Conservation (phyloP, 2,888 invertebrate species). For the Machimus rusticus region DNA sequence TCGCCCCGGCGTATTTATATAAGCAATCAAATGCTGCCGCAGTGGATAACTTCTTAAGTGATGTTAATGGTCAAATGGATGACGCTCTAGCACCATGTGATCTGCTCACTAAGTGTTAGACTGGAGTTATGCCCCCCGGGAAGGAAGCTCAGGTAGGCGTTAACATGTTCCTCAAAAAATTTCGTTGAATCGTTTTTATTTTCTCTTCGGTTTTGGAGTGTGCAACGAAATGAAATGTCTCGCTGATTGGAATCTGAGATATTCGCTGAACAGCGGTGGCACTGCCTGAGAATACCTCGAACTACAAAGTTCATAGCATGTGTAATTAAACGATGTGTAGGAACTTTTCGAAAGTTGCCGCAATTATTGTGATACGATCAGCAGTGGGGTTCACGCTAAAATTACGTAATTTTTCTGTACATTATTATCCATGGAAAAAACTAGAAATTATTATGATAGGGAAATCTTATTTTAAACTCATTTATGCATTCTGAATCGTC, state of each 20-base stretch:
- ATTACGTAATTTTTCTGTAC: neutral
- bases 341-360: neutral
- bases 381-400: neutral
- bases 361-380: neutral
- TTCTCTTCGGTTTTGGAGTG: neutral
- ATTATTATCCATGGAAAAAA: neutral
- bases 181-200: neutral
- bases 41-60: neutral
- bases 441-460: neutral
- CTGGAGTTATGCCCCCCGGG: neutral
- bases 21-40: neutral
- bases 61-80: neutral
- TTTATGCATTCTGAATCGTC: neutral
- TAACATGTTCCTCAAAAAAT: neutral
- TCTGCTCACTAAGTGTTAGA: neutral
- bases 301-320: neutral
- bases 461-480: neutral
- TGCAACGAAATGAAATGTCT: neutral
- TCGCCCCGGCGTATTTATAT: neutral
- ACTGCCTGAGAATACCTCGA: neutral
- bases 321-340: neutral
- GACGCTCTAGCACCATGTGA: neutral
- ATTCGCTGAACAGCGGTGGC: neutral
- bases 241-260: neutral
- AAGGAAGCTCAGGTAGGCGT: neutral